Conservation (phyloP, 2,888 invertebrate species). For the Latheticus oryzae region DNA sequence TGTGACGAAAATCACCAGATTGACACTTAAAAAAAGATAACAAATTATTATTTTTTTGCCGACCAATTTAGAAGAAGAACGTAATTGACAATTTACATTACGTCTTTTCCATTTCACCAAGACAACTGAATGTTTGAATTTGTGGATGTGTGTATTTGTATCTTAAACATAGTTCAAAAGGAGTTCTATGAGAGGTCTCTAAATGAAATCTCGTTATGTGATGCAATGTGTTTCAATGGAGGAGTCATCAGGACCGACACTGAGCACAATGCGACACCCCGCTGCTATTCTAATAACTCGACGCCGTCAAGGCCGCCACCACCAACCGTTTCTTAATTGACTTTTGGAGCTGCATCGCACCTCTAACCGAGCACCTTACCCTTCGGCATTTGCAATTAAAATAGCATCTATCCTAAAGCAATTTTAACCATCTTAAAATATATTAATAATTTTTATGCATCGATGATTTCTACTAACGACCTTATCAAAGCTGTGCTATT, state of each 20-base stretch:
- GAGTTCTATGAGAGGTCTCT: slow-evolving; percentile 33
- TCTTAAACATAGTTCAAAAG: too few relatives aligned
- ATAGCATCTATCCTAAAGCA: slow-evolving; percentile 42
- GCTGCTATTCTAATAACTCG: slow-evolving; percentile 57
- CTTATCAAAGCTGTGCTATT: slow-evolving; percentile 3
- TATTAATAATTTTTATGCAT: slow-evolving; percentile 38
- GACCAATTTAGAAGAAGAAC: too few relatives aligned
- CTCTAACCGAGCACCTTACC: slow-evolving; percentile 43
- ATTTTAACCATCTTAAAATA: slow-evolving; percentile 31
- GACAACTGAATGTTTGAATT: too few relatives aligned
- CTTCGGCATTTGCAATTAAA: slow-evolving; percentile 50
- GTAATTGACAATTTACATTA: too few relatives aligned
- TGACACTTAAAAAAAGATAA: too few relatives aligned
- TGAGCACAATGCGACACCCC: slow-evolving; percentile 52
- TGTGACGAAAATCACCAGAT: slow-evolving; percentile 7
- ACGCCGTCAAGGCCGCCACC: slow-evolving; percentile 51
- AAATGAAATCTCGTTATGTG: slow-evolving; percentile 43
- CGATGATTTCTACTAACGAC: slow-evolving; percentile 7
- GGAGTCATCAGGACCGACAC: slow-evolving; percentile 38
- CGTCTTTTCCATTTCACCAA: too few relatives aligned
- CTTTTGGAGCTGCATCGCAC: slow-evolving; percentile 54
- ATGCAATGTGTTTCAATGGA: slow-evolving; percentile 33
- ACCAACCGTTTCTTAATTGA: slow-evolving; percentile 52
- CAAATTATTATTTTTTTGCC: too few relatives aligned
- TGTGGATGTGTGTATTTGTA: neutral